Base-by-base conservation (phyloP, 2,888 invertebrate genomes). In the Ennomos fuscantarius region DNA sequence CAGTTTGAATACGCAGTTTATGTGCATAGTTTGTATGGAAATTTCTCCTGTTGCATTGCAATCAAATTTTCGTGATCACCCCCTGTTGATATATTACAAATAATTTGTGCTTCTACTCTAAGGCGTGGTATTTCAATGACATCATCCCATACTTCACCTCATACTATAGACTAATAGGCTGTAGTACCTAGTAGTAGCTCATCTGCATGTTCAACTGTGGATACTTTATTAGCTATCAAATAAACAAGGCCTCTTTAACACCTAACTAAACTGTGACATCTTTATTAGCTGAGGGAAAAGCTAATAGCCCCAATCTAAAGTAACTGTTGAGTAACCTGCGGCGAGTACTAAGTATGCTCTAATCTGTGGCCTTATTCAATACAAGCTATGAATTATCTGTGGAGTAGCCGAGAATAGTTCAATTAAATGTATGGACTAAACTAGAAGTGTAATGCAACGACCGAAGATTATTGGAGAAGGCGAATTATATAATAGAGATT, bases 381-480 rank as follows among this genome's bases (percentile, higher is more conserved):
- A 24, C 24, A 9, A 24, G 24, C 24, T 24, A 10, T 40, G 40
- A 8, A 24, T n/a, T 24, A 40, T 13, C 40, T 8, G 8, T n/a
- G 42, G 32, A 11, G 11, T 8, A 8, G 42, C 32, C 42, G 46
- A 55, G 44, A 55, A 45, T 41, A 45, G 49, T 44, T 36, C 45
- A 50, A 50, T 50, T 55, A 55, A 55, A 48, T 48, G 43, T 44
- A 49, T 31, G 37, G 9, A 37, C 39, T 15, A 31, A 44, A 43
- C 34, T 39, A 9, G 9, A 39, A 13, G 31, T 32, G 11, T 32
- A 31, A 40, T 24, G 24, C 31, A 10, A 31, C n/a, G 41, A 32
- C 11, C n/a, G 32, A 32, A 32, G 32, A 32, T 42, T 32, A 42
- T 42, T 13, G 32, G 42, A 42, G 42, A 32, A 11, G 42, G 42